These are phyloP conservation scores for Lineus longissimus DNA, from an alignment of 1,140 invertebrate genomes.

Conservation along the genomic window DNA sequence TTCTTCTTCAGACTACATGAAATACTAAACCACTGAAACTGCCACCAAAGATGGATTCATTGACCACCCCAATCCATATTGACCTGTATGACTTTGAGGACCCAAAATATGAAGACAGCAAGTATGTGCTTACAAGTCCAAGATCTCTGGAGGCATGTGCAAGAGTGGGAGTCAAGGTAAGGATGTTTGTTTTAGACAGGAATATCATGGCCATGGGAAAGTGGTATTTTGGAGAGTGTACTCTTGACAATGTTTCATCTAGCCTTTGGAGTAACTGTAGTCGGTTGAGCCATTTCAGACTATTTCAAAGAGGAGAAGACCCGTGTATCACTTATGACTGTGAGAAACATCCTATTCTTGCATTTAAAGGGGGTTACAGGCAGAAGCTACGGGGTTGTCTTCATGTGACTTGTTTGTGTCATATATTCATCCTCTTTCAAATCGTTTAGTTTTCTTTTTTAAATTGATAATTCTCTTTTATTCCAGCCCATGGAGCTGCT, in stretches of 20 bases:
- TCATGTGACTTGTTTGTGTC: too few relatives aligned
- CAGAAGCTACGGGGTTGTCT: too few relatives aligned
- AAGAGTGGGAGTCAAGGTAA: slow-evolving; percentile 56
- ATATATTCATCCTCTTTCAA: too few relatives aligned
- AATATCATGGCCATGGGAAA: not conserved
- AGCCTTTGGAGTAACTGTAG: not conserved
- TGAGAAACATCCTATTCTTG: too few relatives aligned
- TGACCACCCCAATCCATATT: slow-evolving; percentile 18
- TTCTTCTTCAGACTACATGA: too few relatives aligned
- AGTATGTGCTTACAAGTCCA: slow-evolving; percentile 60
- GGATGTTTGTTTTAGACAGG: not conserved
- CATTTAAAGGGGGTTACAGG: too few relatives aligned
- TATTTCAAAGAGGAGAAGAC: not conserved
- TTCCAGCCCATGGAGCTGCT: slow-evolving; percentile 46
- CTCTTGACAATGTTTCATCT: not conserved
- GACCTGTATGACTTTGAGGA: slow-evolving; percentile 57
- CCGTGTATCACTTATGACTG: too few relatives aligned
- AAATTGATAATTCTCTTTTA: not conserved
- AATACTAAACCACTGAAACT: too few relatives aligned
- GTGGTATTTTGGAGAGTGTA: not conserved
- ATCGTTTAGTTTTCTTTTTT: too few relatives aligned
- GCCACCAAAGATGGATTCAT: too few relatives aligned
- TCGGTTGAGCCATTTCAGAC: not conserved
- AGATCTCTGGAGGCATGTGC: slow-evolving; percentile 58
- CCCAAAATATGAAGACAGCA: slow-evolving; percentile 51